These are phyloP conservation scores for Deroptyus accipitrinus DNA, from an alignment of 2,113 vertebrate species.

Conservation along the genomic window DNA sequence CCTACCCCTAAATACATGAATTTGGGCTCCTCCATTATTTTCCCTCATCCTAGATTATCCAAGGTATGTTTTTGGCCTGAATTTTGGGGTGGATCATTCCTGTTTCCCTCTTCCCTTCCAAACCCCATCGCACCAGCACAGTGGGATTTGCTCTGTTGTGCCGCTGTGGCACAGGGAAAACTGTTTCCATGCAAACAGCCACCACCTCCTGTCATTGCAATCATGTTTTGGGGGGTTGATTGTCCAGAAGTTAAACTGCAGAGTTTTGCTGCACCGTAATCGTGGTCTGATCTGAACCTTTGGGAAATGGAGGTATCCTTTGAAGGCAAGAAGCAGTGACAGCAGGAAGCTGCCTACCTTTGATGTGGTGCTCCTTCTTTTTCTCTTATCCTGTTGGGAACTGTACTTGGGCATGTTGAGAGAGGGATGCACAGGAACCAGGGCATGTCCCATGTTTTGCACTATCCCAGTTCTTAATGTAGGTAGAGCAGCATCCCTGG, in stretches of 20 bases:
- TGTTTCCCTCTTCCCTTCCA: not conserved
- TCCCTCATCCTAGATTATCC: not conserved
- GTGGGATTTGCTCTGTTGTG: not conserved
- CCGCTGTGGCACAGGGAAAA: accelerated
- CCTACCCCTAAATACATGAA: no score
- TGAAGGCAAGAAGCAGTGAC: not conserved
- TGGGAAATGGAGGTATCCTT: not conserved
- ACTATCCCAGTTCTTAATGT: accelerated
- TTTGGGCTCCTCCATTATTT: not conserved
- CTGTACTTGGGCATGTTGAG: not conserved
- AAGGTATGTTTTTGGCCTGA: not conserved
- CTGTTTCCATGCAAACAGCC: not conserved
- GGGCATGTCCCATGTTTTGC: accelerated
- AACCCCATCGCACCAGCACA: accelerated
- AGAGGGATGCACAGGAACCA: not conserved
- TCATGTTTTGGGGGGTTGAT: not conserved
- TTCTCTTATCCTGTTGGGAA: not conserved
- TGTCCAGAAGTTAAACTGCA: not conserved
- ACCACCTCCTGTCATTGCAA: accelerated
- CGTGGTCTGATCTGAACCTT: not conserved
- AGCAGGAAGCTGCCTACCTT: not conserved
- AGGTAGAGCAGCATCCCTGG: no score
- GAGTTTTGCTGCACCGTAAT: not conserved
- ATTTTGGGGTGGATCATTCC: not conserved
- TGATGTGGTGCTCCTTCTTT: not conserved